Percentiles rank a stretch among this genome's conserved stretches.
Evolutionary conservation across 2,888 invertebrate species (phyloP).

Genomic region (Cephus nigrinus): DNA sequence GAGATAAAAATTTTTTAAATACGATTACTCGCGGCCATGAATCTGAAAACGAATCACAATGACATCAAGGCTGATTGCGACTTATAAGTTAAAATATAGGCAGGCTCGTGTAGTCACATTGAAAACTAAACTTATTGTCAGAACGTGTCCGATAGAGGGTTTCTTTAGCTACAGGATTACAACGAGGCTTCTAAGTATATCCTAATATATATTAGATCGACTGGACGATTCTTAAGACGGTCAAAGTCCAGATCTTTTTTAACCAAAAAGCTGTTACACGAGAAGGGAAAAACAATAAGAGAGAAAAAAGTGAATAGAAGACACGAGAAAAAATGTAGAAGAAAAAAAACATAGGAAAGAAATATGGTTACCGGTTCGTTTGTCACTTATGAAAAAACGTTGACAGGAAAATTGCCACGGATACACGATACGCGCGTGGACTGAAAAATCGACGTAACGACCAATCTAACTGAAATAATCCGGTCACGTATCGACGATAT

Average conservation of each 20-base stretch:
- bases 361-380: background rate
- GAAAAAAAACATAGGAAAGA: background rate
- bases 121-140: background rate
- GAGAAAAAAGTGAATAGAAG: background rate
- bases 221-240: slow-evolving; percentile 44
- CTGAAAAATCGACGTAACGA: slow-evolving; percentile 48
- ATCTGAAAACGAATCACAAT: background rate
- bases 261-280: background rate
- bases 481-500: slow-evolving; percentile 44
- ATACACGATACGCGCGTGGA: slow-evolving; percentile 41
- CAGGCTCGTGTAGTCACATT: background rate
- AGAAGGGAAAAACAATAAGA: background rate
- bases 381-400: slow-evolving; percentile 55
- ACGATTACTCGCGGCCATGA: background rate
- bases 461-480: slow-evolving; percentile 45
- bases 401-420: slow-evolving; percentile 17
- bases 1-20: background rate
- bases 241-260: slow-evolving; percentile 15
- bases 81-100: background rate
- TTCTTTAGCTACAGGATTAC: slow-evolving; percentile 57
- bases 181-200: slow-evolving; percentile 56
- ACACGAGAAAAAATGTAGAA: background rate
- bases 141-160: slow-evolving; percentile 40
- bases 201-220: slow-evolving; percentile 42
- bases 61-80: background rate